Evolutionary conservation across 2,888 invertebrate species (phyloP).

Genomic region (Eupeodes luniger): DNA sequence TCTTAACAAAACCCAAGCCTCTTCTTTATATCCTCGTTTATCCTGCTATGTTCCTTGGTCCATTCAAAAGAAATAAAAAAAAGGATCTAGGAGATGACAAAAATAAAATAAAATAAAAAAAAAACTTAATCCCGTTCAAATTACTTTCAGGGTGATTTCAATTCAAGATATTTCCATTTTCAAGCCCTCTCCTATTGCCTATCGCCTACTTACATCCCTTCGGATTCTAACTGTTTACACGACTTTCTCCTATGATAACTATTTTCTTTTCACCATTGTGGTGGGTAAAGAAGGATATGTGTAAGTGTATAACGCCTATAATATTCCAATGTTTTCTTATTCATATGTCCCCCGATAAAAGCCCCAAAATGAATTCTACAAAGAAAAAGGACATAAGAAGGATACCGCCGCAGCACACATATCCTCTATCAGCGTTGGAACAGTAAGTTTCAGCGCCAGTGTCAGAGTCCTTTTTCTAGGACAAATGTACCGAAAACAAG

Average conservation of each 20-base stretch:
- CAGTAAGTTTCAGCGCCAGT: background rate
- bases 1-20: slow-evolving; percentile 59
- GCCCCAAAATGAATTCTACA: slow-evolving; percentile 31
- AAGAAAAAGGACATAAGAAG: slow-evolving; percentile 30
- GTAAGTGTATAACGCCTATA: slow-evolving; percentile 31
- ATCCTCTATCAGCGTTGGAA: background rate
- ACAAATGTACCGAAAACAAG: slow-evolving; percentile 65
- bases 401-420: background rate
- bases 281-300: slow-evolving; percentile 13
- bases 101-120: slow-evolving; percentile 37
- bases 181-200: slow-evolving; percentile 13
- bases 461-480: slow-evolving; percentile 47
- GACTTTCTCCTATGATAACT: slow-evolving; percentile 48
- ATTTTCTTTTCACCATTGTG: slow-evolving; percentile 45
- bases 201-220: no score
- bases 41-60: background rate
- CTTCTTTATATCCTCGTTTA: background rate
- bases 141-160: slow-evolving; percentile 72
- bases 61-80: slow-evolving; percentile 51
- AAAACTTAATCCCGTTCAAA: slow-evolving; percentile 62
- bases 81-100: slow-evolving; percentile 15
- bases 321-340: slow-evolving; percentile 46
- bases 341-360: slow-evolving; percentile 57
- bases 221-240: background rate
- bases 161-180: slow-evolving; percentile 68